Base-by-base conservation (phyloP, 2,888 invertebrate species). In the Empis livida region DNA sequence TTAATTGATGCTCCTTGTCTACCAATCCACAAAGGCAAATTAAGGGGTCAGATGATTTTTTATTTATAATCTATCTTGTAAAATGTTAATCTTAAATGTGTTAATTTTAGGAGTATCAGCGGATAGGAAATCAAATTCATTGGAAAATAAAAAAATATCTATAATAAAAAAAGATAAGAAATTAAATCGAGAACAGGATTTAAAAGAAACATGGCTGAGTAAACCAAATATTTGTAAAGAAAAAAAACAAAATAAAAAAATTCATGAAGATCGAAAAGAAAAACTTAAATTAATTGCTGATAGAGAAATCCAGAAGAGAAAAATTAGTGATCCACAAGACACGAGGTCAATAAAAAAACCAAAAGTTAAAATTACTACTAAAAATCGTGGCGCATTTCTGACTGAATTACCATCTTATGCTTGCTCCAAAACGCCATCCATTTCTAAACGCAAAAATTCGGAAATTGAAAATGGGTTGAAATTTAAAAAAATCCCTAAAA, bases 331-430 rank as follows among this genome's bases (percentile, higher is more conserved):
- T 16, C 1, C 15, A 47, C 49, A 10, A 31, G 39, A 31, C 27
- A 20, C 11, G 48, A 49, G 43, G 45, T 49, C 5, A 49, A 47
- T 49, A 1, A 59, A 50, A 15, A 56, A 58, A 8, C 57, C 61
- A 0, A 61, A 60, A 43, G 70, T 73, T 1, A 80, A 77, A 61
- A 54, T 75, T 9, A 74, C 76, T 1, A 55, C 63, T 17, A 68
- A 69, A 30, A 77, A 76, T 54, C 71, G 79, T 30, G 76, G 76
- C 1, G 75, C 75, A 37, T 77, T 78, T 57, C 64, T 80, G 42
- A 68, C 67, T 16, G 68, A 71, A 56, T 50, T 23, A 4, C 5
- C 27, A 27, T 6, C 23, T 4, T 2, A 27, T 27, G n/a, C n/a
- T n/a, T n/a, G n/a, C n/a, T n/a, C n/a, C n/a, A n/a, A n/a, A n/a